Conservation (phyloP, 2,888 invertebrate species). For the Acleris emargana region DNA sequence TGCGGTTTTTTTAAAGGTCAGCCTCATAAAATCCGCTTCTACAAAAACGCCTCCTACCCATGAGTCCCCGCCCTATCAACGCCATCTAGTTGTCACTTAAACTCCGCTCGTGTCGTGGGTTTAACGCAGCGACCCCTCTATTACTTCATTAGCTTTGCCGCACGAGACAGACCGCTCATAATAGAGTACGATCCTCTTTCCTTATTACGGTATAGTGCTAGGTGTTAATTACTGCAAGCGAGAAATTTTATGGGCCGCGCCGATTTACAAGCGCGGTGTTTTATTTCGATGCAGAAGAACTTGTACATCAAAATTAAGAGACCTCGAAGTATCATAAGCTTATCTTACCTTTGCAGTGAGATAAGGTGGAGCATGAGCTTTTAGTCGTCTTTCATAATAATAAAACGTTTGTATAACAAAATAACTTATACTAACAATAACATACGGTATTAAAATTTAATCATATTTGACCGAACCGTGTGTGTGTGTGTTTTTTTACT, state of each 20-base stretch:
- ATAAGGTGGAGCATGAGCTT: no score
- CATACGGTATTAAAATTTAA: no score
- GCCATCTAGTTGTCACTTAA: not conserved
- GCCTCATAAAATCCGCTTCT: not conserved
- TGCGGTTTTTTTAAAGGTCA: no score
- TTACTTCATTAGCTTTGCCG: constrained; percentile 42
- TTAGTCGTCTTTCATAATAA: no score
- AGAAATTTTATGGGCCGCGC: constrained; percentile 54
- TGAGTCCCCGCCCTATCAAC: not conserved
- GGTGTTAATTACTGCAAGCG: constrained; percentile 60
- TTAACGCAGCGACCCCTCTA: constrained; percentile 43
- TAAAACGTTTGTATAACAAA: no score
- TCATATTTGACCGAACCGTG: no score
- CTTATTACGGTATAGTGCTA: constrained; percentile 50
- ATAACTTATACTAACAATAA: no score
- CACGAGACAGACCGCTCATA: constrained; percentile 52
- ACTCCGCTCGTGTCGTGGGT: constrained; percentile 22
- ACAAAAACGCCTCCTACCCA: not conserved
- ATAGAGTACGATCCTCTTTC: constrained; percentile 58
- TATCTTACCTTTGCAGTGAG: no score
- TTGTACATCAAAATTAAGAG: not conserved
- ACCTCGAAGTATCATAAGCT: no score
- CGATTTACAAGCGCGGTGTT: constrained; percentile 39
- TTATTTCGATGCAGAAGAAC: not conserved
- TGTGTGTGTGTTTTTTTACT: no score